Evolutionary conservation across 37 sponge, comb jelly and placozoan species (phyloP), one percentile per base, ranked within the genome.

Genomic region (Agelas oroides): DNA sequence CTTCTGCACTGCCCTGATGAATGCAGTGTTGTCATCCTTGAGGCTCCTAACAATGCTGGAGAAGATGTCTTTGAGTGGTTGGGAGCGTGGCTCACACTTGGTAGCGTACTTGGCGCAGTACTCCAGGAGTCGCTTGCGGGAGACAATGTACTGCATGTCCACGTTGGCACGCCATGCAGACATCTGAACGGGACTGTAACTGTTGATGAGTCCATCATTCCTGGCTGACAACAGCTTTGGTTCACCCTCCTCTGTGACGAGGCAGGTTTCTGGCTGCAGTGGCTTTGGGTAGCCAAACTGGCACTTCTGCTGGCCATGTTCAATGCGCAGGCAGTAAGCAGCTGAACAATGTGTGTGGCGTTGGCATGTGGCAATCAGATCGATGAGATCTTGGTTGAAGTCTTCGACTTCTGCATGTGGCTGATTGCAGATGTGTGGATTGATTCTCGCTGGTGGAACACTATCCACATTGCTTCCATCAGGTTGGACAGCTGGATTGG

Each of bases 311-410:
- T n/a, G n/a, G n/a, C 89, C 89, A 53, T 78, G 5, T 25, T 33
- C 27, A 61, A 66, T 89, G 2, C 84, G 65, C 12, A 89, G 79
- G 67, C 89, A 89, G 61, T n/a, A 90, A 0, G 85, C 39, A 17
- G 66, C 76, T 37, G 82, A 88, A 41, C 83, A 88, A 15, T 77
- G 78, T 30, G 73, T 89, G 84, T 89, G 84, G 0, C 73, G 34
- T 62, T 90, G 86, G 63, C 86, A 80, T 35, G 91, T 90, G 68
- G 91, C 91, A 62, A 90, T 74, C 5, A 90, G 91, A 16, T 86
- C 60, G 69, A 70, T 0, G 0, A 86, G 67, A 64, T 90, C 91
- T 68, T 85, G 53, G 2, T 81, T 8, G 38, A 38, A 65, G 37
- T 87, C 81, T 19, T 16, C 59, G 36, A 80, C 68, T 6, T 78